phyloP scores from a whole-genome alignment of 2,113 vertebrate genomes.

The Sus scrofa region DNA sequence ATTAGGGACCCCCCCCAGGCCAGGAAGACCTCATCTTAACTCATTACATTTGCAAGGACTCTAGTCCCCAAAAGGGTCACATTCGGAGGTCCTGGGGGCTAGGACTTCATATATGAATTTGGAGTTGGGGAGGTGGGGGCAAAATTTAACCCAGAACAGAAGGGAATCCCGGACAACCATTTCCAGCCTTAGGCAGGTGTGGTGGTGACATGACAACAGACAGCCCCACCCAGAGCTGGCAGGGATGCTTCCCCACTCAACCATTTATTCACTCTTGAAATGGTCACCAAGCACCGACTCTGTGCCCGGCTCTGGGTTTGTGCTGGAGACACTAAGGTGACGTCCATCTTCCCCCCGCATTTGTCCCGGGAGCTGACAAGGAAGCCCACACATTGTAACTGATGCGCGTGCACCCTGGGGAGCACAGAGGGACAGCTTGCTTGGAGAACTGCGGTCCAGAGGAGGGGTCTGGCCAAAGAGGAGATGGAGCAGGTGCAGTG shows the following conservation, averaged over 20 bases:
- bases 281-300: background rate
- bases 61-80: background rate
- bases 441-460: no score
- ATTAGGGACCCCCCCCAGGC: background rate
- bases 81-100: background rate
- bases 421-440: no score
- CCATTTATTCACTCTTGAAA: background rate
- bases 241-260: fast-evolving
- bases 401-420: no score
- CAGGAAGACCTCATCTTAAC: background rate
- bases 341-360: no score
- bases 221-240: fast-evolving
- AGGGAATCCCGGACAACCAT: background rate
- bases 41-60: background rate
- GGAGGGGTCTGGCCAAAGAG: no score
- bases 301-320: background rate
- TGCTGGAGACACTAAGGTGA: background rate
- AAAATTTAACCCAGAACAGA: background rate
- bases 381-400: no score
- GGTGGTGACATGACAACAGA: background rate
- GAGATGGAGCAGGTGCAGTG: no score
- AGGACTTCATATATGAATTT: background rate
- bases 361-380: background rate
- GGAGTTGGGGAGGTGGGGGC: no score
- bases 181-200: background rate